Percentiles rank a stretch among this genome's conserved stretches.
phyloP scores from a whole-genome alignment of 2,797 vertebrate species.

The Brachymystax lenok region DNA sequence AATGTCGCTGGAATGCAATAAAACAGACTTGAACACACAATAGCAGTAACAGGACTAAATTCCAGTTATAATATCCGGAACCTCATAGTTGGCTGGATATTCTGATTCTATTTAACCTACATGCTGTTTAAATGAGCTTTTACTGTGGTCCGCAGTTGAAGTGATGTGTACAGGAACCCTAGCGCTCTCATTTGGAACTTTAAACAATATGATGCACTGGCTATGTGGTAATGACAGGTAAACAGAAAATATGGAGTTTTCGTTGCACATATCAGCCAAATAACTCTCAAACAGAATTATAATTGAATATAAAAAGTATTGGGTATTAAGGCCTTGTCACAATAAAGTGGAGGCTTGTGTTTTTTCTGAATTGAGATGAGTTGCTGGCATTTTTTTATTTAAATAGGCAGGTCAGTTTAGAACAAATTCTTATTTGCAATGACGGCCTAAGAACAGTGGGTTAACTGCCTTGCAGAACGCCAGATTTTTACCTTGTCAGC shows the following conservation, averaged over 20 bases:
- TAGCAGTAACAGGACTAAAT: constrained; percentile 54
- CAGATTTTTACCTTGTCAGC: no score
- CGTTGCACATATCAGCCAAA: constrained; percentile 8
- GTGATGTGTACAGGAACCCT: background rate
- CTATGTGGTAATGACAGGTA: constrained; percentile 62
- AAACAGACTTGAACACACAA: constrained; percentile 62
- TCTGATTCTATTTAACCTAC: background rate
- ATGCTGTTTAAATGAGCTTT: background rate
- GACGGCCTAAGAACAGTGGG: no score
- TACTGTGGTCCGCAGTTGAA: background rate
- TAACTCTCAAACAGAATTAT: constrained; percentile 8
- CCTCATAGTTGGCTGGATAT: background rate
- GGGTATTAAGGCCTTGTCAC: no score
- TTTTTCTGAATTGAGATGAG: constrained; percentile 52
- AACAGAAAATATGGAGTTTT: constrained; percentile 15
- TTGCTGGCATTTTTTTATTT: constrained; percentile 35
- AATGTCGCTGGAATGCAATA: constrained; percentile 49
- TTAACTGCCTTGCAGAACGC: no score
- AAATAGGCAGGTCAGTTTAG: no score
- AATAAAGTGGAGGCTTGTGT: constrained; percentile 1
- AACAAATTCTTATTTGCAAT: constrained; percentile 30
- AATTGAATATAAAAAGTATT: no score
- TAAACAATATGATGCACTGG: constrained; percentile 11
- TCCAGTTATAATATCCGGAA: background rate
- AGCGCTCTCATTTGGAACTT: background rate